These are phyloP conservation scores for Anarsia innoxiella DNA, from an alignment of 2,888 invertebrate genomes.

Conservation along the genomic window DNA sequence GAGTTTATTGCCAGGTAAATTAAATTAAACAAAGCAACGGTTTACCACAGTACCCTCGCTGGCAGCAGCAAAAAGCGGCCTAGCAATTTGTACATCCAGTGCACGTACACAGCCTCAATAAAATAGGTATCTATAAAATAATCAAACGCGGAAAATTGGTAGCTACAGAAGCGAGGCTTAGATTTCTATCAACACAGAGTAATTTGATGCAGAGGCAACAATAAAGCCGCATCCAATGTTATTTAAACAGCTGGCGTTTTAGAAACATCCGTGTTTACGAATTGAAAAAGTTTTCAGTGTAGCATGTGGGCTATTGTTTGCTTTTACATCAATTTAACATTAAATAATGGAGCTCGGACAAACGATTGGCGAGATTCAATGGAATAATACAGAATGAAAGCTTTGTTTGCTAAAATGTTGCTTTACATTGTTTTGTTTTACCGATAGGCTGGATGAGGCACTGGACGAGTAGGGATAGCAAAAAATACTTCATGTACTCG, in stretches of 20 bases:
- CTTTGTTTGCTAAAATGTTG: too few relatives aligned
- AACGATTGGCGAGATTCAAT: not conserved
- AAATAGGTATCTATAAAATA: conserved; percentile 27
- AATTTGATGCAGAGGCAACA: conserved; percentile 48
- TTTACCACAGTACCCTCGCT: too few relatives aligned
- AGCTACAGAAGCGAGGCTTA: conserved; percentile 37
- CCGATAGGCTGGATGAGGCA: too few relatives aligned
- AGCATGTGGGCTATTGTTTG: conserved; percentile 14
- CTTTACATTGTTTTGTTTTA: too few relatives aligned
- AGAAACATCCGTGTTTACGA: conserved; percentile 27
- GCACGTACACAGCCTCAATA: conserved; percentile 25
- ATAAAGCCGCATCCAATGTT: conserved; percentile 46
- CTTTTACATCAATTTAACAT: conserved; percentile 12
- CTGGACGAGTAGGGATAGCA: too few relatives aligned
- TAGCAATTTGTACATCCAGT: conserved; percentile 27
- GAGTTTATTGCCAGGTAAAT: too few relatives aligned
- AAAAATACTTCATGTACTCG: too few relatives aligned
- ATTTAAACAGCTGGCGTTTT: conserved; percentile 45
- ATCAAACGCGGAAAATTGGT: conserved; percentile 39
- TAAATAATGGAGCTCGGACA: not conserved
- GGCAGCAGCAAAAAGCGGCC: too few relatives aligned
- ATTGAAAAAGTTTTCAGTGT: conserved; percentile 13
- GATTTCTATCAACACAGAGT: conserved; percentile 48
- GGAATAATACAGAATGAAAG: too few relatives aligned
- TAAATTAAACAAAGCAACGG: too few relatives aligned